Evolutionary conservation across 2,113 vertebrate genomes (phyloP).

Genomic region (Nerophis lumbriciformis): DNA sequence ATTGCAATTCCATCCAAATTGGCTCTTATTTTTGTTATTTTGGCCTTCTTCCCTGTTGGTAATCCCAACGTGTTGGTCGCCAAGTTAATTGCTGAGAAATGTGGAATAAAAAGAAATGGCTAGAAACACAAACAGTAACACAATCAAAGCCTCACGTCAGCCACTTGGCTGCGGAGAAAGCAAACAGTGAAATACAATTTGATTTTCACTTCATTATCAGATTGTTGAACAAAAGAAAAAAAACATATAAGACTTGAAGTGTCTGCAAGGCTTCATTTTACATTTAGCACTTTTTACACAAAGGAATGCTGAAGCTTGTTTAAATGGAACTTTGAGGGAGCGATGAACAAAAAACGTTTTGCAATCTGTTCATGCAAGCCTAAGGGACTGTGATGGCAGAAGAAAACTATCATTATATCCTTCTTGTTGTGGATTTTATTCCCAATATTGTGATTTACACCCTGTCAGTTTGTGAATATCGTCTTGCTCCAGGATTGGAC

Average conservation of each 20-base stretch:
- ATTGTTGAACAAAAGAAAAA: not conserved
- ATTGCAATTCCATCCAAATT: constrained; percentile 34
- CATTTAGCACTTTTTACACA: not conserved
- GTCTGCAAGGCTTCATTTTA: not conserved
- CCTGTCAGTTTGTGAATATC: not conserved
- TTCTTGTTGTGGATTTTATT: constrained; percentile 9
- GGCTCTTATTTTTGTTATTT: constrained; percentile 12
- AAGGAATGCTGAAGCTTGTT: not conserved
- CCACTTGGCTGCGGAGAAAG: constrained; percentile 2
- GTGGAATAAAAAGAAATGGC: not conserved
- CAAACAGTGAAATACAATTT: not conserved
- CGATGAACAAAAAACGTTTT: not conserved
- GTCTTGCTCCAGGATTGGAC: no score
- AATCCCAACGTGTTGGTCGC: constrained; percentile 10
- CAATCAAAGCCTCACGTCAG: not conserved
- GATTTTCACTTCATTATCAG: not conserved
- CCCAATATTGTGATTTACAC: not conserved
- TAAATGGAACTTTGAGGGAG: not conserved
- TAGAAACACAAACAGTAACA: not conserved
- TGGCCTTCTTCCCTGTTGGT: constrained; percentile 7
- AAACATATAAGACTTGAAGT: not conserved
- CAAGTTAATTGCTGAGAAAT: constrained; percentile 15
- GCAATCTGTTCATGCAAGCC: not conserved
- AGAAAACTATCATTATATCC: not conserved
- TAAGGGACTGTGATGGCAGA: not conserved